Base-by-base conservation (phyloP, 2,113 vertebrate species). In the Saguinus imperator region DNA sequence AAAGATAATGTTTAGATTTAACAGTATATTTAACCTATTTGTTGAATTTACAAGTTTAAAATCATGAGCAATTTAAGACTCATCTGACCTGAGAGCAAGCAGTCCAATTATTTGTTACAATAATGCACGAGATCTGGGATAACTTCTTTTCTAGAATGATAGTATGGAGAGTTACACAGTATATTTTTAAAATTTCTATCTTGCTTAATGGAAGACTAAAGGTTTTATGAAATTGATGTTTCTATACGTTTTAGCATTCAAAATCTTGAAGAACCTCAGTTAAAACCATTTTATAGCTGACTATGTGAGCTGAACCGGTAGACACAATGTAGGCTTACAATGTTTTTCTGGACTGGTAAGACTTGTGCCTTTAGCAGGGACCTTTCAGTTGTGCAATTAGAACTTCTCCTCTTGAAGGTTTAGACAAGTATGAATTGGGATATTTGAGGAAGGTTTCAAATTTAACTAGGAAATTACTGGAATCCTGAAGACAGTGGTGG, bases 101-200 rank as follows among this genome's bases (percentile, higher is more conserved):
- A 92, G 96, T 52, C 43, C 61, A 92, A 2, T 61, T 82, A 40
- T 91, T 94, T 89, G 68, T 96, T 81, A 35, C 76, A 87, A 73
- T 64, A 84, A 83, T 91, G 61, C 12, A 75, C n/a, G 86, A 40
- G 27, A 80, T 91, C 80, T 84, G 76, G 8, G 86, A 92, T 79
- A 68, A 77, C 50, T 89, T 92, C 64, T 68, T 93, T 96, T 92
- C 86, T 86, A 64, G 45, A 73, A 80, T 94, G 72, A 70, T 68
- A 23, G 7, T 83, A 2, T 92, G 91, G 8, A 72, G 6, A 72
- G 5, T 77, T 93, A 48, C 18, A 37, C n/a, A 90, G 87, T 23
- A 10, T 79, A 61, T 70, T 80, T 70, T 17, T 66, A 58, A 83
- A 75, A 55, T 64, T 32, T 77, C 1, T 58, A 1, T 61, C 58